Evolutionary conservation across 92 coral and sea anemone genomes (phyloP), one percentile per base, ranked within the genome.

Genomic region (Porites cylindrica): DNA sequence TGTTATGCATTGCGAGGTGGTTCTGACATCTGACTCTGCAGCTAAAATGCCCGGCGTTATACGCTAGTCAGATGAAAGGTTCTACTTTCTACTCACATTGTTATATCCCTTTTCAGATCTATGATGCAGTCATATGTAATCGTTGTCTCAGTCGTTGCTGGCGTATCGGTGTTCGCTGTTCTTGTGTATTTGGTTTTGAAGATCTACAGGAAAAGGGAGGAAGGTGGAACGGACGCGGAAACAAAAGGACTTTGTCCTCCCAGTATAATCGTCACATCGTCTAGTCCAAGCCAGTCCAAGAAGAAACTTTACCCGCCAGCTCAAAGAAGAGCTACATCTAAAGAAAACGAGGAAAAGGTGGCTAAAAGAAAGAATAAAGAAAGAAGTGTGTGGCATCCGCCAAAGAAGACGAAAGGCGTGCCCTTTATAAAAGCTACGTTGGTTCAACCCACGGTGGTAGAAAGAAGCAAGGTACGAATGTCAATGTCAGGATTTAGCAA

Each of bases 341-440:
- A 85, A 51, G 91, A 90, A 1, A 86, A 75, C 59, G 90, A 89
- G 70, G 97, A 94, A 51, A 90, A 80, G 84, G 64, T 78, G 59
- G 88, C 84, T 47, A 78, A 93, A 60, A 72, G 56, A 52, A 90
- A 76, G 59, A 88, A 86, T 69, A 92, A 78, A 77, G 96, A 88
- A 26, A 91, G 83, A 38, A 94, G 98, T 82, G 85, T 94, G 89
- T 94, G 98, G 98, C 82, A 92, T 50, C 98, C 96, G 23, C 32
- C 32, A 29, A 92, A 94, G 71, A 88, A 95, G 78, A 94, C 92
- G 76, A 92, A 82, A 65, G 90, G 92, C 17, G 70, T 94, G 53
- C 94, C 98, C 2, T 91, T 90, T 26, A 86, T 94, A 70, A 93
- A 87, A 68, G 91, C 98, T 9, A 88, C 96, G 4, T 75, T 94